Conservation (phyloP, 2,113 vertebrate species). For the Erythrocercus mccallii region DNA sequence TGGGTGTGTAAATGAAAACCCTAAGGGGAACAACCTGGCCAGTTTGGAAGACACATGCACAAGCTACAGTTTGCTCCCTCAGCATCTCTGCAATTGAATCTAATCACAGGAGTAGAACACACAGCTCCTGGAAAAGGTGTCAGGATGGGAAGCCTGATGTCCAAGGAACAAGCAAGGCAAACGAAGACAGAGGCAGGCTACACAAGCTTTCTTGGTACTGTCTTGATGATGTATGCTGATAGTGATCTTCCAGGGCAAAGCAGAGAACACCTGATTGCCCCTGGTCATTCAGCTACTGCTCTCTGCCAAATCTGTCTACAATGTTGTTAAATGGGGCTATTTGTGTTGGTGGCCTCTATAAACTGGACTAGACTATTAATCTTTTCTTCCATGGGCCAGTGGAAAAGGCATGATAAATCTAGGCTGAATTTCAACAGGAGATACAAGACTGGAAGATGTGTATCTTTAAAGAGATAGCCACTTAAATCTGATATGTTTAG, state of each 20-base stretch:
- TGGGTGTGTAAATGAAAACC: background rate
- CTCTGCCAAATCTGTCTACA: background rate
- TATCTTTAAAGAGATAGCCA: slow-evolving; percentile 10
- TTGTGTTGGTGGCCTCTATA: slow-evolving; percentile 26
- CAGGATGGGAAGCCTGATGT: background rate
- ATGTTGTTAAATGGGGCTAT: slow-evolving; percentile 36
- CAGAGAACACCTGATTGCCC: background rate
- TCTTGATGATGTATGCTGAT: background rate
- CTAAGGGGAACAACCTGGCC: background rate
- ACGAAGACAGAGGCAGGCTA: background rate
- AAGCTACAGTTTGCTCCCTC: background rate
- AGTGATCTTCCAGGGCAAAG: background rate
- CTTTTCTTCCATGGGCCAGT: slow-evolving; percentile 18
- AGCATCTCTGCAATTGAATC: background rate
- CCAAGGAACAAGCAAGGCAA: background rate
- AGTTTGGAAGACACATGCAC: background rate
- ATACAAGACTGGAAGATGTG: background rate
- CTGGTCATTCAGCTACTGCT: slow-evolving; percentile 9
- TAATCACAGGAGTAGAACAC: background rate
- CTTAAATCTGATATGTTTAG: slow-evolving; percentile 43
- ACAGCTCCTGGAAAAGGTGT: background rate
- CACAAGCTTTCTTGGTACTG: background rate
- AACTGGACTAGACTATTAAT: slow-evolving; percentile 38
- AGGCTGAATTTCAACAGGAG: slow-evolving; percentile 10
- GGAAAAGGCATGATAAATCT: slow-evolving; percentile 42